Evolutionary conservation across 2,888 invertebrate species (phyloP), one percentile per base, ranked within the genome.

Genomic region (Troilus luridus): DNA sequence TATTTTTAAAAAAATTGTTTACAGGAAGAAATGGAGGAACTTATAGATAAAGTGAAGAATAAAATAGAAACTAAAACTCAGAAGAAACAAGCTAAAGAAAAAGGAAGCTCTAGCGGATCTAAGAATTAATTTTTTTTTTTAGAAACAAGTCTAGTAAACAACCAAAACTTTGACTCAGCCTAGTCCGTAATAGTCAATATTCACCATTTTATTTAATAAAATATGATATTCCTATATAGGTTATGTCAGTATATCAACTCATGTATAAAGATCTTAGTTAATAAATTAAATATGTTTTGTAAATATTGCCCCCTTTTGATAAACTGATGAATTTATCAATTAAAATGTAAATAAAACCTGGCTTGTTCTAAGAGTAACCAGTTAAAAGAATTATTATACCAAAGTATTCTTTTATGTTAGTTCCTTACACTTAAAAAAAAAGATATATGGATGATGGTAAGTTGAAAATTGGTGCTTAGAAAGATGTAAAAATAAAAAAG

Each of bases 11-110:
- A 56, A 90, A 64, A 85, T 90, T 93, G 89, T 89, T 93, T 93
- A 89, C 93, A 95, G 95, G 94, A 94, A 54, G 95, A 95, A 93
- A 93, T 95, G 92, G 94, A 94, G 92, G 94, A 94, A 92, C 93
- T 95, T 92, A 94, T 95, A 92, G 94, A 94, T 85, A 95, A 95
- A 93, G 92, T 95, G 91, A 94, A 94, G 92, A 94, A 94, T 85
- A 94, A 94, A 93, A 95, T 95, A 92, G 94, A 95, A 94, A 93
- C 94, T 92, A 95, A 95, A 94, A 94, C 94, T 92, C 94, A 94
- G 93, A 95, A 94, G 93, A 94, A 93, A 92, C 91, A 91, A 27
- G 72, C 62, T 56, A 91, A 91, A 85, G 88, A 88, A 72, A 88
- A 85, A 62, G 64, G 90, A 8, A 54, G 67, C 72, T 88, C 85